Evolutionary conservation across 2,113 vertebrate genomes (phyloP).

Genomic region (Barbus barbus): DNA sequence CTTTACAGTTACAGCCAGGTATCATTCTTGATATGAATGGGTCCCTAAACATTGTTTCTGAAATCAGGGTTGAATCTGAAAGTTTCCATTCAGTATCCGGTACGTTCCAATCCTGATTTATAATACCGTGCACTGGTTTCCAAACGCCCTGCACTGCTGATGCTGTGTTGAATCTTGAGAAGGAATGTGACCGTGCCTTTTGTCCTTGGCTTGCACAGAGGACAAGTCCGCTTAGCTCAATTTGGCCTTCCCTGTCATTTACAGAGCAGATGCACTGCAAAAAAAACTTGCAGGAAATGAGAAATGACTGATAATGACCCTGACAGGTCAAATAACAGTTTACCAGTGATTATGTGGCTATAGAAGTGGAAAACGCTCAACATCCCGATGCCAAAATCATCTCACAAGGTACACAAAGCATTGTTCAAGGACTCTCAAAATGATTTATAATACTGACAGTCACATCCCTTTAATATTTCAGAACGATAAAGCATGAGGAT

Average conservation of each 20-base stretch:
- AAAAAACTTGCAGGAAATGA: background rate
- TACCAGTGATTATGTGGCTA: background rate
- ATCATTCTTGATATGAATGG: background rate
- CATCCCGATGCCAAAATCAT: background rate
- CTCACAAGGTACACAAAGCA: background rate
- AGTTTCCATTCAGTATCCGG: background rate
- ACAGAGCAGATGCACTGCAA: conserved; percentile 26
- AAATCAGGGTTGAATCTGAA: background rate
- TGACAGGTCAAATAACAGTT: background rate
- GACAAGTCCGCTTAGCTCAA: background rate
- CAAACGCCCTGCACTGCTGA: too few species aligned
- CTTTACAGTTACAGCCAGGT: background rate
- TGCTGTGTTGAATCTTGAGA: conserved; percentile 32
- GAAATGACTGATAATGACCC: conserved; percentile 22
- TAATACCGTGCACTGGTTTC: background rate
- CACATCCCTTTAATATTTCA: background rate
- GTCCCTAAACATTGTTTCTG: background rate
- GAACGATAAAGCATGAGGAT: background rate
- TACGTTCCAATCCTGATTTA: background rate
- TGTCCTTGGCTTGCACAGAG: conserved; percentile 28
- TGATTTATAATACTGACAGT: background rate
- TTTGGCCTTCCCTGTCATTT: conserved; percentile 23
- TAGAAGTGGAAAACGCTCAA: background rate
- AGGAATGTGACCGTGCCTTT: conserved; percentile 40
- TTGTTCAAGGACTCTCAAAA: background rate